Percentiles rank a stretch among this genome's conserved stretches.
Evolutionary conservation across 2,888 invertebrate genomes (phyloP).

Genomic region (Chirona hameri): DNA sequence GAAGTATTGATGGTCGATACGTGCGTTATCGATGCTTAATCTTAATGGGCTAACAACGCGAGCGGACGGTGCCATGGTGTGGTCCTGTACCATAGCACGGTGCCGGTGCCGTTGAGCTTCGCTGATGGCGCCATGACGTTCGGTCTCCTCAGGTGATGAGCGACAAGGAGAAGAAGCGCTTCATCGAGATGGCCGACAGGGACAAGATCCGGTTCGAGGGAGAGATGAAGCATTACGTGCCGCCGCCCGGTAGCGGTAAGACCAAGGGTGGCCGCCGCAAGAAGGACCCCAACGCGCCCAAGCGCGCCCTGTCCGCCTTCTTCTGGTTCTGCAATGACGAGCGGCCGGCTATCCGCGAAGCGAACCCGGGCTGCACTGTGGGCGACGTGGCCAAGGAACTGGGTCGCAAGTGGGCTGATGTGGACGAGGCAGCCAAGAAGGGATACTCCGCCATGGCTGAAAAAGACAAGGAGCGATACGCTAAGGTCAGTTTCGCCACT

Average conservation of each 20-base stretch:
- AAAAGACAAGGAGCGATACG: slow-evolving; percentile 52
- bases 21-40: too few relatives aligned
- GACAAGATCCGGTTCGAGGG: slow-evolving; percentile 94
- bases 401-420: slow-evolving; percentile 50
- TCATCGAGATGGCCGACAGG: slow-evolving; percentile 98
- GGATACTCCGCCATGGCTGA: slow-evolving; percentile 50
- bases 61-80: too few relatives aligned
- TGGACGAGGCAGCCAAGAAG: slow-evolving; percentile 43
- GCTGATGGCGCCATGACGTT: too few relatives aligned
- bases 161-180: slow-evolving; percentile 96
- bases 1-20: too few relatives aligned
- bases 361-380: slow-evolving; percentile 52
- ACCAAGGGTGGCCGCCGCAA: slow-evolving; percentile 77
- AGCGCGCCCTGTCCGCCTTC: slow-evolving; percentile 51
- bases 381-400: slow-evolving; percentile 55
- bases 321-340: slow-evolving; percentile 59
- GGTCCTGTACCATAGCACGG: too few relatives aligned
- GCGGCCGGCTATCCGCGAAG: slow-evolving; percentile 51
- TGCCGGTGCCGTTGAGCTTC: too few relatives aligned
- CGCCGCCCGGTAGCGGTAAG: slow-evolving; percentile 73
- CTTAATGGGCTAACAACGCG: too few relatives aligned
- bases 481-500: neutral
- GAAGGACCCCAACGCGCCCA: slow-evolving; percentile 81
- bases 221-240: slow-evolving; percentile 94
- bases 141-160: slow-evolving; percentile 83